Evolutionary conservation across 2,888 invertebrate genomes (phyloP), one percentile per base, ranked within the genome.

Genomic region (Choreutis nemorana): DNA sequence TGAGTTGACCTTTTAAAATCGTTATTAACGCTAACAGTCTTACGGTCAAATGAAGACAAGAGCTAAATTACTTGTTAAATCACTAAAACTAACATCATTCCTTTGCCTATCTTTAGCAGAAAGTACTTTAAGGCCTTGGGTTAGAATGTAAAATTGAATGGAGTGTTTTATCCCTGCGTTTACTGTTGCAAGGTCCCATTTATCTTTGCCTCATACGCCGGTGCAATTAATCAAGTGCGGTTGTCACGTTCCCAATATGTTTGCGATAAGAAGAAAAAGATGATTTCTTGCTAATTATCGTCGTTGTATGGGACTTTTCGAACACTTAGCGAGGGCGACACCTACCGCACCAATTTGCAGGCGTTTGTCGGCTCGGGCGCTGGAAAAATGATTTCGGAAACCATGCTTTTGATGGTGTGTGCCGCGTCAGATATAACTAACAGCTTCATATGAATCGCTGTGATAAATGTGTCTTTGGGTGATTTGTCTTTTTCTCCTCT

Each of bases 261-360:
- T 45, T 49, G 44, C 53, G 64, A 60, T 68, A 72, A 67, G 66
- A 63, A 63, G 62, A 65, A 72, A 66, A 71, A 63, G 62, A 72
- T 70, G 68, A 72, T 72, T 71, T 64, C 58, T 54, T 55, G 64
- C 72, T 75, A 75, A 75, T 75, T 75, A 75, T 68, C 63, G 55
- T 46, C 52, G 56, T 55, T 63, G 64, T 59, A 54, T 51, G 39
- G 44, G 46, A 48, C 61, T 70, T 68, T 68, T 60, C 50, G 48
- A 48, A 55, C 68, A 66, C 64, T 71, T 28, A 25, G 28, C 22
- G 26, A n/a, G n/a, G n/a, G 28, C 20, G 70, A 61, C 72, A 70
- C 71, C 66, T 66, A 55, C 59, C 51, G 44, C 42, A 44, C 51
- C 58, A 61, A 56, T 59, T 23, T 10, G n/a, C 21, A 9, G 22